These are phyloP conservation scores for Rhysida immarginata DNA, from an alignment of 1,140 invertebrate species.

Conservation along the genomic window DNA sequence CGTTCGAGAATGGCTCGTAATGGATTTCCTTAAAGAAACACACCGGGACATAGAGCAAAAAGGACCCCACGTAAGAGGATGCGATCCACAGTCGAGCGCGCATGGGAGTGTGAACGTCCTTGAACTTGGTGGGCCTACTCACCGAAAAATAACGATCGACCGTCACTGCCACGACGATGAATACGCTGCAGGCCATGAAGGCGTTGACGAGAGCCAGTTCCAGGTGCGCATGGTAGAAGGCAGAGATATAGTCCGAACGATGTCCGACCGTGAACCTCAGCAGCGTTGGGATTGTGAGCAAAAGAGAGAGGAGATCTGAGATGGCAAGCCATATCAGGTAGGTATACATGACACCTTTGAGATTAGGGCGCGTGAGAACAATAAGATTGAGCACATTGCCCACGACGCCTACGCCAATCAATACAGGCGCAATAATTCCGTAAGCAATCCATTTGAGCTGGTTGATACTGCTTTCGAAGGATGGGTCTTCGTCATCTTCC, in stretches of 20 bases:
- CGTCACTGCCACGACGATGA: conserved; percentile 33
- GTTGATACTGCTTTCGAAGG: neutral
- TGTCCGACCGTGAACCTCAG: conserved; percentile 45
- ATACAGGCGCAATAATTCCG: conserved; percentile 47
- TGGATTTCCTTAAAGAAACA: conserved; percentile 24
- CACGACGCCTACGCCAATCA: conserved; percentile 51
- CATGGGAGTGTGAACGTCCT: conserved; percentile 26
- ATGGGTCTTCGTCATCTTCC: too few relatives aligned
- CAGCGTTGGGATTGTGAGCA: conserved; percentile 49
- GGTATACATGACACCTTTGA: conserved; percentile 57
- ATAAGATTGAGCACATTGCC: conserved; percentile 56
- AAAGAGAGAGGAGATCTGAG: conserved; percentile 40
- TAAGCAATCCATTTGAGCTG: conserved; percentile 42
- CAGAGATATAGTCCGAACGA: conserved; percentile 44
- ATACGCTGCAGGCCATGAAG: conserved; percentile 40
- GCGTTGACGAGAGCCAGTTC: conserved; percentile 57
- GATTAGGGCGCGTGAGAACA: conserved; percentile 52
- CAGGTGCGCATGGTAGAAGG: conserved; percentile 54
- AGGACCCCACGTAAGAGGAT: conserved; percentile 24
- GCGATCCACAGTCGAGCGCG: conserved; percentile 25
- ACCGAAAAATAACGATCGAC: conserved; percentile 32
- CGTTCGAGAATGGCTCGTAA: neutral
- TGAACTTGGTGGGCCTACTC: conserved; percentile 28
- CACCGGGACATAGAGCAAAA: conserved; percentile 28
- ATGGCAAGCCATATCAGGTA: conserved; percentile 61